phyloP scores from a whole-genome alignment of 2,113 vertebrate species.

The Takifugu flavidus region DNA sequence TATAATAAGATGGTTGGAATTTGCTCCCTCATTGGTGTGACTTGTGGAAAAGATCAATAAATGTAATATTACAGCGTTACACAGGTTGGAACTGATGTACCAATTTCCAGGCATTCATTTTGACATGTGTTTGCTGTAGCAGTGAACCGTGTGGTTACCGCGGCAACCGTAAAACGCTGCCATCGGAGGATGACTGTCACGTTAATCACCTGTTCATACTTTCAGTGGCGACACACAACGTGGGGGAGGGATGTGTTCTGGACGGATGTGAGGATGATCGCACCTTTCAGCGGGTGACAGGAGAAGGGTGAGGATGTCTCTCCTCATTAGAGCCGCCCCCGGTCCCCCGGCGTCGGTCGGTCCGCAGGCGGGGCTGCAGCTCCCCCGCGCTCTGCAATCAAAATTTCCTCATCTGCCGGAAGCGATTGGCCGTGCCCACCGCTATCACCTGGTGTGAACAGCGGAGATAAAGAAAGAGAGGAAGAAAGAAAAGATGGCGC shows the following conservation, averaged over 20 bases:
- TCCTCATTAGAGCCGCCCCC: constrained; percentile 47
- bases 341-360: constrained; percentile 14
- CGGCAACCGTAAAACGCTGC: constrained; percentile 4
- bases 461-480: constrained; percentile 48
- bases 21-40: too few relatives aligned
- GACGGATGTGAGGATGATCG: constrained; percentile 24
- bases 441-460: constrained; percentile 57
- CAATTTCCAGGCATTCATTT: neutral
- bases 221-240: neutral
- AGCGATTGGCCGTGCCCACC: constrained; percentile 54
- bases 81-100: too few relatives aligned
- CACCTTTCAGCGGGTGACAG: constrained; percentile 30
- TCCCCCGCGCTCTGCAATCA: constrained; percentile 40
- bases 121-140: neutral
- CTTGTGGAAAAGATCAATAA: too few relatives aligned
- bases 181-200: neutral
- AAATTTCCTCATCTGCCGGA: constrained; percentile 47
- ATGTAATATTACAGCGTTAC: too few relatives aligned
- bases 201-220: neutral
- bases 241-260: neutral
- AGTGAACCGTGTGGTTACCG: constrained; percentile 18
- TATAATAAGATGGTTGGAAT: too few relatives aligned
- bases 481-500: constrained; percentile 3
- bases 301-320: constrained; percentile 34
- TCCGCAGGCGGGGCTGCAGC: constrained; percentile 31